These are phyloP conservation scores for Dermochelys coriacea DNA, from an alignment of 2,797 vertebrate genomes.

Conservation along the genomic window DNA sequence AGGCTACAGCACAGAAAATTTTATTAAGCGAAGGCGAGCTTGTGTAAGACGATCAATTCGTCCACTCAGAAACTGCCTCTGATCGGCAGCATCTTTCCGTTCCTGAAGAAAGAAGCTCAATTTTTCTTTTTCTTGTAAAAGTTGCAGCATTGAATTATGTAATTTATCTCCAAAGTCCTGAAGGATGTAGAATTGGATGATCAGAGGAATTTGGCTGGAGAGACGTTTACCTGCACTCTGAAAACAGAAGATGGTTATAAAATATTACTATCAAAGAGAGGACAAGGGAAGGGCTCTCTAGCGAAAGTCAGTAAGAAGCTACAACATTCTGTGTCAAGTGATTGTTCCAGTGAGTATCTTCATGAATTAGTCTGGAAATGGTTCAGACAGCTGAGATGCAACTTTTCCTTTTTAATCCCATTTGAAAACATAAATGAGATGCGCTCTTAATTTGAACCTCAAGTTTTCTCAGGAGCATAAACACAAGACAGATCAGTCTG, in stretches of 20 bases:
- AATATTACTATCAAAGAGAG: neutral
- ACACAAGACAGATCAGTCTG: neutral
- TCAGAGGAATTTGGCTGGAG: conserved; percentile 87
- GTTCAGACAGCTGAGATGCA: neutral
- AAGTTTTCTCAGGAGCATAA: neutral
- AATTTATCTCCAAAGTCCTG: conserved; percentile 77
- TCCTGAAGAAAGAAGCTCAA: conserved; percentile 81
- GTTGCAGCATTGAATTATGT: conserved; percentile 84
- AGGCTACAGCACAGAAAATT: conserved; percentile 44
- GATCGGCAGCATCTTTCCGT: conserved; percentile 78
- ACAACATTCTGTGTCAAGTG: neutral
- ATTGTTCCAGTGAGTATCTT: neutral
- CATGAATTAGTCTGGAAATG: neutral
- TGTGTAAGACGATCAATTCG: conserved; percentile 77
- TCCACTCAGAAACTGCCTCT: conserved; percentile 75
- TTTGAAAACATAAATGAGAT: neutral
- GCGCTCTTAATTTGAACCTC: rapidly evolving
- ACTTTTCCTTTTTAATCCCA: neutral
- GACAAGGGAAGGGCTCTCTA: neutral
- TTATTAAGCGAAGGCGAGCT: conserved; percentile 79
- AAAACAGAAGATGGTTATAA: neutral
- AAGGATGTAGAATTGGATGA: conserved; percentile 86
- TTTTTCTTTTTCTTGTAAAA: conserved; percentile 84
- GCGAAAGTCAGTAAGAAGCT: neutral
- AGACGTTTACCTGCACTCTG: conserved; percentile 86